Percentiles rank a stretch among this genome's conserved stretches.
Evolutionary conservation across 2,888 invertebrate species (phyloP).

Genomic region (Melanophora roralis): DNA sequence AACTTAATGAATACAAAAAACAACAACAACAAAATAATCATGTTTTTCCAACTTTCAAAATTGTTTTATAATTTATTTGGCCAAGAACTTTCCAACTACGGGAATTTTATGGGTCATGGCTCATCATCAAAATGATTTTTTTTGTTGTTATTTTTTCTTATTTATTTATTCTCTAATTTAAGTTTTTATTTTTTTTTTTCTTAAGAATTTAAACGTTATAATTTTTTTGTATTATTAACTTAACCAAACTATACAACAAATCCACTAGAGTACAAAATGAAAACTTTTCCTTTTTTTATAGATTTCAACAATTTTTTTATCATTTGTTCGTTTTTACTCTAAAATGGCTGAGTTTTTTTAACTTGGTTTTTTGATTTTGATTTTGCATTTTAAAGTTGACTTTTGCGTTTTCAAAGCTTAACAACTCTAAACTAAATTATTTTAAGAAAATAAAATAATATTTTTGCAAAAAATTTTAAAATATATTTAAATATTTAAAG

Average conservation of each 20-base stretch:
- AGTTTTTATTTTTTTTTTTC: background rate
- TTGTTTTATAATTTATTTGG: constrained; percentile 7
- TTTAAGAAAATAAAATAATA: too few species aligned
- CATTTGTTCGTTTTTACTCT: background rate
- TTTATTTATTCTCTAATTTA: constrained; percentile 7
- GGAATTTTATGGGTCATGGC: constrained; percentile 26
- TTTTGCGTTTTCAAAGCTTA: too few species aligned
- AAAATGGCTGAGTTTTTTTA: background rate
- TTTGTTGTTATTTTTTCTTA: constrained; percentile 6
- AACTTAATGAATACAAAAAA: background rate
- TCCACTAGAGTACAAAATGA: background rate
- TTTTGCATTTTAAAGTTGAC: too few species aligned
- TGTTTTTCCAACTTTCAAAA: background rate
- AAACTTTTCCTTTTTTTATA: constrained; percentile 49
- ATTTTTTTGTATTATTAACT: constrained; percentile 1
- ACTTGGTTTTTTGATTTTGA: too few species aligned
- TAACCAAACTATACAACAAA: constrained; percentile 23
- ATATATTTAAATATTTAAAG: background rate
- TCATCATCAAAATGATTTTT: background rate
- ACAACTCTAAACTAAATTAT: too few species aligned
- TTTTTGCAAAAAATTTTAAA: background rate
- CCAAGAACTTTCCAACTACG: constrained; percentile 8
- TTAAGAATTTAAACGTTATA: constrained; percentile 7
- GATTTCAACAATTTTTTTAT: constrained; percentile 24
- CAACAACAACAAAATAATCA: background rate